Evolutionary conservation across 2,113 vertebrate genomes (phyloP), one percentile per base, ranked within the genome.

Genomic region (Melanerpes aurifrons): DNA sequence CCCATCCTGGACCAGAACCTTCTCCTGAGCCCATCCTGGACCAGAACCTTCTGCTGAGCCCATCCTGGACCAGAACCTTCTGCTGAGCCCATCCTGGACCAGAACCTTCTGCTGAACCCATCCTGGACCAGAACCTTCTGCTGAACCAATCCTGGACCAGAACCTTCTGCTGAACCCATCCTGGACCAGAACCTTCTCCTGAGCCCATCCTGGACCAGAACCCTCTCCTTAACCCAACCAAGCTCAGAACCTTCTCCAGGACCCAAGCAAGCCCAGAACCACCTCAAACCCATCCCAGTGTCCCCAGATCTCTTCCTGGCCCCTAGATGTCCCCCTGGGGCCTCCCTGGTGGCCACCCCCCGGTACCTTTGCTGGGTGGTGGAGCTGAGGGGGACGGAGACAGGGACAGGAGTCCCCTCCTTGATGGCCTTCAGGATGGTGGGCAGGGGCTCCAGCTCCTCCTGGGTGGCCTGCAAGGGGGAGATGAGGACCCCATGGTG

Each of bases 351-450:
- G 53, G 47, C 40, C 63, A 24, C 79, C 73, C 80, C 16, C 22
- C 0, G 2, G 25, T 82, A n/a, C 94, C 95, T 96, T 6, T 37
- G 50, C 28, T 78, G 24, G 0, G 10, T 14, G 29, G 48, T 21
- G 3, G 77, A 73, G 62, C 95, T 94, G 22, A 97, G 97, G 4
- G 5, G 77, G 58, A 98, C 97, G 2, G 97, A 97, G n/a, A 98
- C 98, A 0, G 98, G 98, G 5, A 98, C 97, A 0, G 98, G 98
- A 0, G 93, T 97, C 53, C 98, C 98, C 48, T 98, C 97, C 69
- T 82, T 97, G 32, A 99, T 99, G 96, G 98, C 98, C 29, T 95
- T 98, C 40, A 99, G 98, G 73, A 99, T 99, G 32, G 97, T 98
- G 63, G 99, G 99, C 78, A 99, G 97, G 1, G 98, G 99, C 69